Evolutionary conservation across 2,888 invertebrate species (phyloP), one percentile per base, ranked within the genome.

Genomic region (Polyommatus iphigenia): DNA sequence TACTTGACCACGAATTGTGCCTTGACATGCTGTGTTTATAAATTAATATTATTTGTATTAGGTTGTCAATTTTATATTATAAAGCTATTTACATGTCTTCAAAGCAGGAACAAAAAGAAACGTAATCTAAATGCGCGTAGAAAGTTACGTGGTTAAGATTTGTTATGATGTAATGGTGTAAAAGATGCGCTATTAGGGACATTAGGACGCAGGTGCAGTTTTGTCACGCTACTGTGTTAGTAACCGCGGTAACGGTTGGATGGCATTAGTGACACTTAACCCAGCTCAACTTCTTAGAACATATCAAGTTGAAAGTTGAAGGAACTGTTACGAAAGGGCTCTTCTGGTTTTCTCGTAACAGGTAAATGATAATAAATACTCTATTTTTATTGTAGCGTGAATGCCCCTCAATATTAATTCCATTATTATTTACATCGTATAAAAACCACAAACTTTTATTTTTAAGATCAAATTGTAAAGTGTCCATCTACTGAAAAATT

Each of bases 131-230:
- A 32, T 2, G 29, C 29, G 5, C 32, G 71, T 71, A 46, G 75
- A 18, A 75, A 50, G 50, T 50, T 73, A 50, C 29, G 75, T 29
- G 13, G 75, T 18, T 54, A 18, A 54, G 50, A 75, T 75, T 75
- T 75, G 54, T 75, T 29, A 54, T 75, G 75, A 75, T 75, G 75
- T 75, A 75, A 75, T 75, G 46, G 46, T 46, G 46, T 29, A 72
- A 72, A 41, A 72, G 36, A 41, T 71, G 29, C 84, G 81, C 83
- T 87, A 90, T 91, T 90, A 90, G 85, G 85, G 81, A 84, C 90
- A 92, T 90, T 90, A 90, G 85, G 84, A 85, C 81, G 92, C 91
- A 91, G 92, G 88, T 86, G 84, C 81, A 82, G 84, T 83, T 92
- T 91, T 84, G 91, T 82, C 86, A 91, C 90, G 92, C 92, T 90